A percentile compares a stretch with the other conserved stretches of the same genome.
Conservation (phyloP, 1,140 invertebrate species). For the Drepana arcuata region DNA sequence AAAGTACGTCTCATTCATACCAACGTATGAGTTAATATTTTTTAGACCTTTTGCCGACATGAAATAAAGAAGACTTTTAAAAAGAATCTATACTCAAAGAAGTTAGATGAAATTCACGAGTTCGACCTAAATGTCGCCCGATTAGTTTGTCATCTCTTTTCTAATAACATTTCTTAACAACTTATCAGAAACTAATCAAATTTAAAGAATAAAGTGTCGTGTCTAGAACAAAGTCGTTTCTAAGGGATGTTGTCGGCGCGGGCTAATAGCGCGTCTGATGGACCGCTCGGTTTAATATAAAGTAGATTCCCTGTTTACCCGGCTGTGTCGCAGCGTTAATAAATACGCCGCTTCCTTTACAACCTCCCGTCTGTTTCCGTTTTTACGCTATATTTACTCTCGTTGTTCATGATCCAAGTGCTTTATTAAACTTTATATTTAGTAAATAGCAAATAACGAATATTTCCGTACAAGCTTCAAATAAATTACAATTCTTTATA, state of each 20-base stretch:
- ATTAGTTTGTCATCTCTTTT: slow-evolving; percentile 2
- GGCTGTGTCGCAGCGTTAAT: slow-evolving; percentile 47
- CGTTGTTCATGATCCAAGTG: slow-evolving; percentile 32
- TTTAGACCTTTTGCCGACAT: neutral
- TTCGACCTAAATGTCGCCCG: too few relatives aligned
- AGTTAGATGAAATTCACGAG: neutral
- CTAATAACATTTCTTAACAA: slow-evolving; percentile 9
- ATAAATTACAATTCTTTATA: too few relatives aligned
- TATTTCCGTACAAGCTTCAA: too few relatives aligned
- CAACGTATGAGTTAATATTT: neutral
- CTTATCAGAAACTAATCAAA: too few relatives aligned
- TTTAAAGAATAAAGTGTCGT: slow-evolving; percentile 6
- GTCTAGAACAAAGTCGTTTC: slow-evolving; percentile 16
- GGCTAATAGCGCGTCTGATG: slow-evolving; percentile 41
- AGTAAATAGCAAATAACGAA: too few relatives aligned
- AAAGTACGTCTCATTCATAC: slow-evolving; percentile 1
- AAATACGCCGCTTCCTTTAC: slow-evolving; percentile 45
- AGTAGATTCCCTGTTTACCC: slow-evolving; percentile 45
- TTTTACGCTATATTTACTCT: slow-evolving; percentile 42
- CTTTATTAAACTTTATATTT: too few relatives aligned
- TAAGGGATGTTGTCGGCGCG: slow-evolving; percentile 13
- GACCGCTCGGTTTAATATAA: slow-evolving; percentile 54
- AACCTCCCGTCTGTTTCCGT: slow-evolving; percentile 22
- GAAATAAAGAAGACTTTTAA: neutral
- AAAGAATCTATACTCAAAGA: neutral